Base-by-base conservation (phyloP, 2,113 vertebrate species). In the Plectropomus leopardus region DNA sequence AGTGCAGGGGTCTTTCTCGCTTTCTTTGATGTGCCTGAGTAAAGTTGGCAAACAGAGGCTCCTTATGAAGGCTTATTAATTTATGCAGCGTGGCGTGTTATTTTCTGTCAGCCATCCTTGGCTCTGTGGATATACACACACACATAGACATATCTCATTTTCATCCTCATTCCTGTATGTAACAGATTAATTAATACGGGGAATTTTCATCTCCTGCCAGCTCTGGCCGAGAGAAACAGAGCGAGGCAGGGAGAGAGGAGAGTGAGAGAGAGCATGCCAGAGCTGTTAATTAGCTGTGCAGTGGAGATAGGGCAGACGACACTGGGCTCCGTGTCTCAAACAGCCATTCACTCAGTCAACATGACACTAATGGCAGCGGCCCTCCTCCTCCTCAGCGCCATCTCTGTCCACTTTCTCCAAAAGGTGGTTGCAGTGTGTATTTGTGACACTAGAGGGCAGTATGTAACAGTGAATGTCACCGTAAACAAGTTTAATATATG, bases 281-380 rank as follows among this genome's bases (percentile, higher is more conserved):
- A 71, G 83, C 83, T 83, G 87, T 79, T 91, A 92, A 93, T 93
- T 91, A 92, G 85, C 76, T 58, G 81, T 32, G 70, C 63, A n/a
- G 72, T 55, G 65, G 65, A 75, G 88, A 89, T 78, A 26, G 80
- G 63, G 67, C 78, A 15, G 82, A 63, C 28, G 76, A 87, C 84
- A 80, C 87, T 47, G 77, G 68, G 65, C 78, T 85, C 83, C 59
- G 48, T 72, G 72, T 86, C 85, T 89, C 83, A 51, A 75, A 75
- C 84, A 80, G 73, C 67, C 80, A 71, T 78, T 88, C 77, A 76
- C 72, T 89, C 78, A 68, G 75, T 86, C 86, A 82, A 79, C 81
- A 78, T 74, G 86, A 78, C 78, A 75, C 53, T 80, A 84, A 82
- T 86, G 82, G 66, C 85, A 69, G 76, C n/a, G 3, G 65, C 66